phyloP scores from a whole-genome alignment of 1,140 invertebrate genomes.

The Drosophila micromelanica region DNA sequence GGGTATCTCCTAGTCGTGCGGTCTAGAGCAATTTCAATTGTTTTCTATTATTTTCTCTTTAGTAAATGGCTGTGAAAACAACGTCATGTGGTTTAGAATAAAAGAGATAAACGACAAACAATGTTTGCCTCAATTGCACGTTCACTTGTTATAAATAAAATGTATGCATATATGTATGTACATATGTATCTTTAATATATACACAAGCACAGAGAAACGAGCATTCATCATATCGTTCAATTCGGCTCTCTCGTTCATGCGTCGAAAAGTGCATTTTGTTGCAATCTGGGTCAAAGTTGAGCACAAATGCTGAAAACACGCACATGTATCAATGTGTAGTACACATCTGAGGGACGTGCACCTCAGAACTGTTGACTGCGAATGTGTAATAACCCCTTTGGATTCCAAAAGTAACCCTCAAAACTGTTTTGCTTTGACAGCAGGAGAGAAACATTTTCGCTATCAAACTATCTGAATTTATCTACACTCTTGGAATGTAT shows the following conservation, averaged over 20 bases:
- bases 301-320: constrained; percentile 12
- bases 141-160: constrained; percentile 30
- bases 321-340: background rate
- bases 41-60: constrained; percentile 23
- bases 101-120: constrained; percentile 48
- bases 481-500: background rate
- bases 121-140: constrained; percentile 53
- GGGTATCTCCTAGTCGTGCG: too few species aligned
- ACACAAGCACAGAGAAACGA: background rate
- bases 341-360: too few species aligned
- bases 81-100: constrained; percentile 25
- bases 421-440: background rate
- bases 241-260: constrained; percentile 29
- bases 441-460: background rate
- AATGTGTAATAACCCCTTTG: background rate
- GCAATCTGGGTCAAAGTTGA: constrained; percentile 45
- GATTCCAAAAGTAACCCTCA: background rate
- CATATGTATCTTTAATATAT: background rate
- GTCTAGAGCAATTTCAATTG: too few species aligned
- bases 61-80: constrained; percentile 5
- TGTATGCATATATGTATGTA: constrained; percentile 11
- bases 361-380: background rate
- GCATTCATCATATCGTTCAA: constrained; percentile 23
- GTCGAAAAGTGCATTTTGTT: constrained; percentile 21
- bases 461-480: background rate